Percentiles rank a stretch among this genome's conserved stretches.
Evolutionary conservation across 2,113 vertebrate species (phyloP).

Genomic region (Pelecanoides urinatrix): DNA sequence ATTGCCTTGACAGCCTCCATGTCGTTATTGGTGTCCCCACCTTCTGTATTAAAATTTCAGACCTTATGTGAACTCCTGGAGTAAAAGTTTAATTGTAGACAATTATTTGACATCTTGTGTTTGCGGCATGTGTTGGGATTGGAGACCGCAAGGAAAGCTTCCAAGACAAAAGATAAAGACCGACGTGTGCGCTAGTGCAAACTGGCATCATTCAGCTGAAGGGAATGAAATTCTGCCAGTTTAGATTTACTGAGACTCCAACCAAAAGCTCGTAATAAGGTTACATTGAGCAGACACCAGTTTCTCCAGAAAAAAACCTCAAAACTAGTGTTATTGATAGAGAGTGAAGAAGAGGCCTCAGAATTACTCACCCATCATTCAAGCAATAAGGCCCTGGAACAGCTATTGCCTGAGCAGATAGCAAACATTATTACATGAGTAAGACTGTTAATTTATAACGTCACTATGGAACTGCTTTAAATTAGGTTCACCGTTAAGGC

Average conservation of each 20-base stretch:
- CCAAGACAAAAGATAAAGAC: background rate
- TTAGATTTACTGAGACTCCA: background rate
- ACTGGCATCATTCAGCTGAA: background rate
- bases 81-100: background rate
- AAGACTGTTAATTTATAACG: background rate
- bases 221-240: background rate
- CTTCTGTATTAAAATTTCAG: background rate
- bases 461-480: background rate
- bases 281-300: background rate
- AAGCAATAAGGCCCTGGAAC: background rate
- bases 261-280: background rate
- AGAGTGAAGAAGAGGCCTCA: background rate
- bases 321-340: background rate
- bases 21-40: background rate
- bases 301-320: background rate
- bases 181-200: fast-evolving
- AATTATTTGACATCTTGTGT: background rate
- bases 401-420: background rate
- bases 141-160: background rate
- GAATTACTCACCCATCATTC: background rate
- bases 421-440: background rate
- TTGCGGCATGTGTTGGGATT: background rate
- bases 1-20: background rate
- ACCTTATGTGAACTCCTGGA: background rate
- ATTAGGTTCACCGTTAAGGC: background rate